Percentiles rank a stretch among this genome's conserved stretches.
Conservation (phyloP, 1,140 invertebrate genomes). For the Nixonia krombeini region DNA sequence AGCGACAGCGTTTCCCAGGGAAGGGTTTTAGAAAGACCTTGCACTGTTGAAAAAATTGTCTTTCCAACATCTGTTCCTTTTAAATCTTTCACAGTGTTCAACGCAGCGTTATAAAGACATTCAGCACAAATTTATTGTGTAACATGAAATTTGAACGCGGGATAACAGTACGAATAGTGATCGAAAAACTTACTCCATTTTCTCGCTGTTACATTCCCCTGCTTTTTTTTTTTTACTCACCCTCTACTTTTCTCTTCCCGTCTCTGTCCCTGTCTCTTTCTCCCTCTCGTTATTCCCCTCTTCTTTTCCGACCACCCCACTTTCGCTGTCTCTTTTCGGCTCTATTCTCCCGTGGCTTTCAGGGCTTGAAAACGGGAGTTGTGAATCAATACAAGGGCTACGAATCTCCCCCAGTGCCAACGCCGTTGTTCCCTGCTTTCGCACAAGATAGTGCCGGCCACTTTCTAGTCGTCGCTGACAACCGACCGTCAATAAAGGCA, state of each 20-base stretch:
- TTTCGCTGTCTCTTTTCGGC: constrained; percentile 33
- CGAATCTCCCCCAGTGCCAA: constrained; percentile 47
- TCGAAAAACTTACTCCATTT: too few relatives aligned
- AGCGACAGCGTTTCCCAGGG: too few relatives aligned
- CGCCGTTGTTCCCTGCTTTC: constrained; percentile 28
- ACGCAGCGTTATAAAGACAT: too few relatives aligned
- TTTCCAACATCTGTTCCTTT: too few relatives aligned
- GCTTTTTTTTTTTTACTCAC: constrained; percentile 12
- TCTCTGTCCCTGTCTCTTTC: constrained; percentile 8
- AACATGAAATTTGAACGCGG: too few relatives aligned
- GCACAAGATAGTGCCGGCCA: constrained; percentile 36
- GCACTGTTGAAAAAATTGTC: too few relatives aligned
- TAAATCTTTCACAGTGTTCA: too few relatives aligned
- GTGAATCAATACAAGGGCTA: constrained; percentile 66
- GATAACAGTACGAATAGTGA: too few relatives aligned
- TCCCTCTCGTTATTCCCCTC: not conserved
- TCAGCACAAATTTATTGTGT: too few relatives aligned
- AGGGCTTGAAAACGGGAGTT: constrained; percentile 53
- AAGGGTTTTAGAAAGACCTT: too few relatives aligned
- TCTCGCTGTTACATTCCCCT: constrained; percentile 10
- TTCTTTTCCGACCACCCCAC: not conserved
- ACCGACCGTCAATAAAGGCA: not conserved
- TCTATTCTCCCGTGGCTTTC: constrained; percentile 38
- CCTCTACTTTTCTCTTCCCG: constrained; percentile 8
- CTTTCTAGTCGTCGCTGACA: constrained; percentile 12